Percentiles rank a stretch among this genome's conserved stretches.
Evolutionary conservation across 2,888 invertebrate species (phyloP).

Genomic region (Aradus depressus): DNA sequence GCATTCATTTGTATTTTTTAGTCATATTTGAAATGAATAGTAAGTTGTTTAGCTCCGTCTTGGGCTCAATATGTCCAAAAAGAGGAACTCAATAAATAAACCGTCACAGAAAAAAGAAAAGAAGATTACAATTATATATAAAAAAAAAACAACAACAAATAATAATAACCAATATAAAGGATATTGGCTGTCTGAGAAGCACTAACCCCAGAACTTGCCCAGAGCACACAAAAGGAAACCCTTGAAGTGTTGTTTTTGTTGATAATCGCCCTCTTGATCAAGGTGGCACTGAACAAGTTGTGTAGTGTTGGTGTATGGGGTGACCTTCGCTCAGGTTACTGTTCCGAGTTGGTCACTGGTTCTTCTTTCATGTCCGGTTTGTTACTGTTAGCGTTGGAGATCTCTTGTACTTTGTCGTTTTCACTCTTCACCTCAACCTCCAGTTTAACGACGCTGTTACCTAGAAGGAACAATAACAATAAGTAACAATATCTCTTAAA

Average conservation of each 20-base stretch:
- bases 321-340: no score
- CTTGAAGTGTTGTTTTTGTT: no score
- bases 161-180: constrained; percentile 6
- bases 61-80: constrained; percentile 8
- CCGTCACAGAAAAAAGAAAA: constrained; percentile 12
- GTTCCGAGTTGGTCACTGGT: constrained; percentile 4
- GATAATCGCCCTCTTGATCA: no score
- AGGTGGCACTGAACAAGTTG: no score
- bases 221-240: no score
- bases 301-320: no score
- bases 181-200: no score
- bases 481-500: not conserved
- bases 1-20: no score
- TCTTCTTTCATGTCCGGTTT: constrained; percentile 14
- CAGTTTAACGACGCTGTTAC: constrained; percentile 8
- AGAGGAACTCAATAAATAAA: constrained; percentile 12
- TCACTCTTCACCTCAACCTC: constrained; percentile 10
- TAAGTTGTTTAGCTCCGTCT: constrained; percentile 12
- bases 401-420: constrained; percentile 8
- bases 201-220: no score
- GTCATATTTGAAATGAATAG: no score
- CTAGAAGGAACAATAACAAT: not conserved
- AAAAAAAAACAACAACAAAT: constrained; percentile 6
- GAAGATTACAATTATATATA: constrained; percentile 11
- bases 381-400: not conserved